A percentile compares a stretch with the other conserved stretches of the same genome.
Conservation (phyloP, 1,140 invertebrate species). For the Aphidius ervi region DNA sequence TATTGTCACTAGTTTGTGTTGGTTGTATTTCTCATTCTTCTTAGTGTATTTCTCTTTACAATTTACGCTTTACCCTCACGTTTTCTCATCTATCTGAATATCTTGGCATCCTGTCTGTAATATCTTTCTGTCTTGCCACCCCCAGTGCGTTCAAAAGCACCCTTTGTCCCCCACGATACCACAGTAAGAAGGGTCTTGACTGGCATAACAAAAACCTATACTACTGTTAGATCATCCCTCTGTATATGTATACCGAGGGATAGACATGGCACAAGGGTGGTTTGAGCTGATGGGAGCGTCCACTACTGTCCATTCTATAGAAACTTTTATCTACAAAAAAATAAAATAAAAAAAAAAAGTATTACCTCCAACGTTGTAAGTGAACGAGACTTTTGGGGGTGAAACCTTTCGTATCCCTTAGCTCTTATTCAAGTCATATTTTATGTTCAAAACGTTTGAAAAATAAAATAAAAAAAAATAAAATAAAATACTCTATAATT, state of each 20-base stretch:
- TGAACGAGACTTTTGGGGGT: slow-evolving; percentile 16
- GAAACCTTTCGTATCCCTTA: no score
- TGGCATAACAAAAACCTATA: slow-evolving; percentile 6
- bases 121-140: slow-evolving; percentile 38
- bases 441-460: background rate
- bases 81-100: slow-evolving; percentile 37
- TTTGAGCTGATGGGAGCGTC: slow-evolving; percentile 9
- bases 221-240: slow-evolving; percentile 21
- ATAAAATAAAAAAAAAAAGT: slow-evolving; percentile 18
- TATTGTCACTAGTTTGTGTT: slow-evolving; percentile 36
- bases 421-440: slow-evolving; percentile 15
- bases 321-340: slow-evolving; percentile 15
- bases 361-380: slow-evolving; percentile 10
- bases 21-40: slow-evolving; percentile 19
- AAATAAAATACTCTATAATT: no score
- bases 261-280: slow-evolving; percentile 4
- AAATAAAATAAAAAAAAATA: no score
- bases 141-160: slow-evolving; percentile 24
- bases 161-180: slow-evolving; percentile 34
- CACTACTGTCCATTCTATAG: slow-evolving; percentile 19
- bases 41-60: slow-evolving; percentile 35
- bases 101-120: slow-evolving; percentile 42
- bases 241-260: slow-evolving; percentile 13
- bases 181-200: slow-evolving; percentile 42
- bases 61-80: slow-evolving; percentile 7